Conservation (phyloP, 2,113 vertebrate species). For the Microcebus griseorufus region DNA sequence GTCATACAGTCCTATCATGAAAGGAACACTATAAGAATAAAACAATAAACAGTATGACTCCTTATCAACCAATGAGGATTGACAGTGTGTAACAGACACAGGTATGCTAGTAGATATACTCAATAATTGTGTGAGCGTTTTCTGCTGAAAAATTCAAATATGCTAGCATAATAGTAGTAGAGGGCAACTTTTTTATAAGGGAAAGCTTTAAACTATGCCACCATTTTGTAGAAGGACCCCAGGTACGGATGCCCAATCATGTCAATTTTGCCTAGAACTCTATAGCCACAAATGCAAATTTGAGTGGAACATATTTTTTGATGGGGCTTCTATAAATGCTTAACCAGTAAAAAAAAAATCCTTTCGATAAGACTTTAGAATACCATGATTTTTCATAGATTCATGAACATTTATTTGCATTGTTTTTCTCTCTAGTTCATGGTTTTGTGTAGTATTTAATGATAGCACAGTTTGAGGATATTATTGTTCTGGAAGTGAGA, state of each 20-base stretch:
- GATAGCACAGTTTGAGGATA: neutral
- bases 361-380: conserved; percentile 26
- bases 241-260: neutral
- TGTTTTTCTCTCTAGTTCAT: conserved; percentile 51
- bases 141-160: conserved; percentile 20
- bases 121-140: neutral
- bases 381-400: conserved; percentile 12
- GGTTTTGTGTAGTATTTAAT: conserved; percentile 43
- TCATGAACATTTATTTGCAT: conserved; percentile 29
- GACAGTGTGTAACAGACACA: neutral
- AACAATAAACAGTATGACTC: neutral
- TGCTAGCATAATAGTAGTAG: neutral
- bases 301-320: neutral
- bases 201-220: neutral
- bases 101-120: neutral
- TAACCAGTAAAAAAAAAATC: conserved; percentile 37
- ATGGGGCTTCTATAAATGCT: neutral
- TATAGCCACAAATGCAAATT: conserved; percentile 13
- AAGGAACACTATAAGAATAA: conserved; percentile 17
- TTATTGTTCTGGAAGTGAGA: conserved; percentile 6
- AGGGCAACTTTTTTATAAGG: neutral
- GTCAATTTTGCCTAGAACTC: neutral
- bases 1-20: neutral
- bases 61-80: neutral
- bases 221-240: conserved; percentile 36